Base-by-base conservation (phyloP, 1,140 invertebrate genomes). In the Drosophila pallidifrons region DNA sequence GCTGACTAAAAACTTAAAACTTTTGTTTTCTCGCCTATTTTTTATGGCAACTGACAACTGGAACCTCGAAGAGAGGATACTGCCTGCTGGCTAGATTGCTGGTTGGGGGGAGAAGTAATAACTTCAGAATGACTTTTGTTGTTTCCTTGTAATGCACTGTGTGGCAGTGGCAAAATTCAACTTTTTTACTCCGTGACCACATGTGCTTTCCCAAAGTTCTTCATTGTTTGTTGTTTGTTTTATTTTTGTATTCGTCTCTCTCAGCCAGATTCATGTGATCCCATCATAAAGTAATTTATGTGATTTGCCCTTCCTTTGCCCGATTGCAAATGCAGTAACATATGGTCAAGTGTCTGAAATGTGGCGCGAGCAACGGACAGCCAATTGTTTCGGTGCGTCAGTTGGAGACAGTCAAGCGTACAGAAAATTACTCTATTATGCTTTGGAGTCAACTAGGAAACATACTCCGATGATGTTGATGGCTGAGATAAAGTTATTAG, bases 261-360 rank as follows among this genome's bases (percentile, higher is more conserved):
- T 25, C 63, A 41, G 68, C 54, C 77, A 78, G 85, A 89, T 83
- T 88, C 83, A 83, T 88, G 70, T 25, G 81, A 73, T 69, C 55
- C 81, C 83, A 88, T 88, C 83, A 89, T 89, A 88, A 88, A 88
- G 85, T 88, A 89, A 88, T 88, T 89, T 88, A 88, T 88, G 83
- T 89, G 83, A 83, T 88, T 88, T 89, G 65, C 60, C 51, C 68
- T 59, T 80, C 20, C 54, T 15, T 38, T 6, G 71, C 80, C 77
- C 57, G 74, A 83, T 82, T 88, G 83, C 83, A 78, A 88, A 82
- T 87, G 80, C 83, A 88, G 83, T 66, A 52, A 70, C 83, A 87
- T 87, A 87, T 88, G 83, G 83, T 46, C 73, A 65, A 55, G 43
- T 45, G 55, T 25, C 5, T 28, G 0, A 25, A n/a, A 10, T 6